Percentiles rank a stretch among this genome's conserved stretches.
Evolutionary conservation across 2,797 vertebrate genomes (phyloP).

Genomic region (Hemitrygon akajei): DNA sequence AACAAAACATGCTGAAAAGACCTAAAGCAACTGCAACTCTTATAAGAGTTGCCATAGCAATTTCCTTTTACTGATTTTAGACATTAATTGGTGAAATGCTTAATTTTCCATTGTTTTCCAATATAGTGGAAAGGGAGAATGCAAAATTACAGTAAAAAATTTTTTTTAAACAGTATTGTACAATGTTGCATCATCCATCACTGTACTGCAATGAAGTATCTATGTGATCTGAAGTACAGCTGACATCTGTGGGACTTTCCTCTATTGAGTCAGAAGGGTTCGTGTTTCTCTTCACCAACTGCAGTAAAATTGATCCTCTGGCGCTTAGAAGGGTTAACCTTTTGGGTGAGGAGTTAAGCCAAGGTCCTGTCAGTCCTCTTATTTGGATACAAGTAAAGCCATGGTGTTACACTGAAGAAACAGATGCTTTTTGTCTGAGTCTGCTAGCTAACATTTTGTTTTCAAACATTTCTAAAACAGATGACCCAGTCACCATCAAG

Average conservation of each 20-base stretch:
- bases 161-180: too few species aligned
- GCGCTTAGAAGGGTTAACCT: too few species aligned
- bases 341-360: neutral
- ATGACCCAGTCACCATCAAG: neutral
- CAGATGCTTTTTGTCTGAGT: neutral
- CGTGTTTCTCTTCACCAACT: too few species aligned
- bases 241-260: neutral
- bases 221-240: too few species aligned
- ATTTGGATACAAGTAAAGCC: neutral
- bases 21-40: neutral
- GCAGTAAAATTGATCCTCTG: neutral
- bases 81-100: neutral
- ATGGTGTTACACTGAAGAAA: neutral
- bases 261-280: neutral
- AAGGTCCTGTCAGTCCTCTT: neutral
- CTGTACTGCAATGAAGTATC: neutral
- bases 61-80: slow-evolving; percentile 1
- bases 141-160: neutral
- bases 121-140: neutral
- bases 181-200: neutral
- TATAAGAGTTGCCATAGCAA: neutral
- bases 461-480: neutral
- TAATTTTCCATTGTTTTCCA: neutral
- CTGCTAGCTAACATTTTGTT: neutral
- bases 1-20: neutral